Evolutionary conservation across 2,888 invertebrate genomes (phyloP).

Genomic region (Leucozona laternaria): DNA sequence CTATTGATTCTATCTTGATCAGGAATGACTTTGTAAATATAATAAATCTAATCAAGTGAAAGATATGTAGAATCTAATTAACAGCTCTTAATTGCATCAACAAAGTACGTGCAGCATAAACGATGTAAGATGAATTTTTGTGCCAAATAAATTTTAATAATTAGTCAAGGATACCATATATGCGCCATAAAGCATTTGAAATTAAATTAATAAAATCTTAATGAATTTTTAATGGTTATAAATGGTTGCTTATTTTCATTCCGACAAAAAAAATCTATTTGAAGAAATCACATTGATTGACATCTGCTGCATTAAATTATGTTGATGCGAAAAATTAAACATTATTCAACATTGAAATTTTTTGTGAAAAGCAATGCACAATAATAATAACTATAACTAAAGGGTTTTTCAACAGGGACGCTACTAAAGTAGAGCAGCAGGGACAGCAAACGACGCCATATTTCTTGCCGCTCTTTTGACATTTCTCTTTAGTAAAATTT

Average conservation of each 20-base stretch:
- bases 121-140: background rate
- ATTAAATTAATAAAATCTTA: conserved; percentile 30
- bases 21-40: background rate
- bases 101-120: background rate
- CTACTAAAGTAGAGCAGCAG: too few relatives aligned
- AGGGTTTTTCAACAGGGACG: too few relatives aligned
- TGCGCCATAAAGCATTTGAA: conserved; percentile 24
- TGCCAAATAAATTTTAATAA: conserved; percentile 30
- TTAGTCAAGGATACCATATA: conserved; percentile 21
- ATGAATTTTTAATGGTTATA: conserved; percentile 25
- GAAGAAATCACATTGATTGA: background rate
- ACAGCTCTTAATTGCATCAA: conserved; percentile 5
- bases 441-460: too few relatives aligned
- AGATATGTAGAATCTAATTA: background rate
- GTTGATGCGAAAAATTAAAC: background rate
- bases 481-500: too few relatives aligned
- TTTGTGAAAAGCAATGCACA: too few relatives aligned
- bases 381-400: too few relatives aligned
- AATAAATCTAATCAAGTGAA: background rate
- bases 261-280: background rate
- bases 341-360: background rate
- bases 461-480: too few relatives aligned
- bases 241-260: background rate
- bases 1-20: background rate
- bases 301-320: background rate